Conservation (phyloP, 2,888 invertebrate genomes). For the Choristoneura rosaceana region DNA sequence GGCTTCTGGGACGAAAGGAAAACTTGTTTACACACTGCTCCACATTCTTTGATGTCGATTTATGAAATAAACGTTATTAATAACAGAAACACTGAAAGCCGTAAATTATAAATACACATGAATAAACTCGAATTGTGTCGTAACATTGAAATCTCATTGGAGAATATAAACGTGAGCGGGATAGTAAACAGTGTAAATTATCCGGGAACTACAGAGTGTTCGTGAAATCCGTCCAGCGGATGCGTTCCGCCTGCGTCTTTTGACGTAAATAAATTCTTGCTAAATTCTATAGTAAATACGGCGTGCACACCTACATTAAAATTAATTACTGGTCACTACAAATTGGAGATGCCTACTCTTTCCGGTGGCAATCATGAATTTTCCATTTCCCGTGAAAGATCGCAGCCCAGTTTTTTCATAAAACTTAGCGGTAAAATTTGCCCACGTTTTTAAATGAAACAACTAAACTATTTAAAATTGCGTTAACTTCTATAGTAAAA, state of each 20-base stretch:
- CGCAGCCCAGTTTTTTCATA: not conserved
- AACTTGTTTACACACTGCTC: conserved; percentile 50
- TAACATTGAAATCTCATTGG: conserved; percentile 17
- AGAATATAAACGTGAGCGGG: conserved; percentile 22
- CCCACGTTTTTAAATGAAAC: too few relatives aligned
- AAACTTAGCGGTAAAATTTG: too few relatives aligned
- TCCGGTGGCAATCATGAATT: not conserved
- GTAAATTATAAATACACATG: conserved; percentile 1
- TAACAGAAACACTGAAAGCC: conserved; percentile 10
- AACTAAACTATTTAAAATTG: too few relatives aligned
- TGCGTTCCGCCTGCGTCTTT: conserved; percentile 11
- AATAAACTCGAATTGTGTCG: conserved; percentile 4
- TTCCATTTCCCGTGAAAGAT: not conserved
- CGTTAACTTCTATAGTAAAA: too few relatives aligned
- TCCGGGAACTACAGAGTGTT: conserved; percentile 47
- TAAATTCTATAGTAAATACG: conserved; percentile 16
- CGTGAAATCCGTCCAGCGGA: conserved; percentile 39
- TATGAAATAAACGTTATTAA: conserved; percentile 36
- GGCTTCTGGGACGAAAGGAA: conserved; percentile 48
- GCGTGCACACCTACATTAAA: conserved; percentile 8
- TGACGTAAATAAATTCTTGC: conserved; percentile 22
- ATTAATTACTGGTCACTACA: conserved; percentile 17
- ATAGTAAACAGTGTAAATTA: conserved; percentile 46
- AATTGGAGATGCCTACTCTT: not conserved
- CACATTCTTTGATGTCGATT: conserved; percentile 47